Base-by-base conservation (phyloP, 2,888 invertebrate genomes). In the Nebria brevicollis region DNA sequence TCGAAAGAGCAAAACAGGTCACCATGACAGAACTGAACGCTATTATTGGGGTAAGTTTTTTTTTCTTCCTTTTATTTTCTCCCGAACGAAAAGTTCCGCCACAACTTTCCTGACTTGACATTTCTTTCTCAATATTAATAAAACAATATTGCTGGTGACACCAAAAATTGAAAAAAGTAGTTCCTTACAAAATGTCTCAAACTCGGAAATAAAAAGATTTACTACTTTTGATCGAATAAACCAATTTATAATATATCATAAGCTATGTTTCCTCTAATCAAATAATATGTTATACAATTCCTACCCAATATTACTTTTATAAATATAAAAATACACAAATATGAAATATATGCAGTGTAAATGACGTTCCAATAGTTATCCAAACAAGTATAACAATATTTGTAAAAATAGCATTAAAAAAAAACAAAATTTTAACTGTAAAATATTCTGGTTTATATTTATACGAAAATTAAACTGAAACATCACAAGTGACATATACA, bases 1-100 rank as follows among this genome's bases (percentile, higher is more conserved):
- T 99, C 75, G 99, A 99, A 87, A 92, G 98, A 88, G 98, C 98
- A 86, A 99, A 99, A 91, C 97, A 98, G 91, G 97, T 99, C 87
- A 98, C 97, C 87, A 97, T 98, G 97, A 95, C 97, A 84, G 98
- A 98, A 90, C 92, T 98, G 84, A 98, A 98, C 90, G 94, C 97
- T 86, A 97, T 98, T 86, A 97, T 98, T 87, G 97, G 97, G 94
- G 98, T 98, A 93, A 95, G 96, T 91, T 84, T 43, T 54, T 54
- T 54, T 13, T 54, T 2, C 54, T 13, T 54, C 2, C 11, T 54
- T 54, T 54, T 54, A 11, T 54, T 54, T 54, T 8, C 54, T 54
- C 13, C 54, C 8, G 54, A 54, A 54, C 54, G 4, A 54, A 54
- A 54, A 54, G 11, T 54, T 54, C 8, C 13, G 11, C 54, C 54